Evolutionary conservation across 2,113 vertebrate species (phyloP), one percentile per base, ranked within the genome.

Genomic region (Eira barbara): DNA sequence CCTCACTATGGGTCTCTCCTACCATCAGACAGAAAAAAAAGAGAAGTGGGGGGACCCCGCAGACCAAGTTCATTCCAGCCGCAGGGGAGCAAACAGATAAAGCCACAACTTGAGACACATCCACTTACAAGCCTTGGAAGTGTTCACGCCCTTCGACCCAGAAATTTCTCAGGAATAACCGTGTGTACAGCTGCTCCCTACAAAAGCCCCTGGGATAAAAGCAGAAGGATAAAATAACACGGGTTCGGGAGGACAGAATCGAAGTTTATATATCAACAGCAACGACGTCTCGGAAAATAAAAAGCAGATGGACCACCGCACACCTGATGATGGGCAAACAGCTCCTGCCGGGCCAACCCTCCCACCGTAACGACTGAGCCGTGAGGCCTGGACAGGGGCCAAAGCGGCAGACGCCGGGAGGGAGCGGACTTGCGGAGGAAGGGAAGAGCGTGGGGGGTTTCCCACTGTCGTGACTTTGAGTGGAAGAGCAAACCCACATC

Each of bases 31-130:
- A 17, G 57, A 57, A 45, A 21, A 6, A 6, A 61, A 21, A 34
- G 92, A 47, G 47, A 27, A 67, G 23, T 20, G 9, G 31, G 31
- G 2, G 13, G n/a, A 7, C 39, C 18, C 34, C 20, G 23, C 14
- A 42, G 8, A 25, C 47, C 4, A 42, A 31, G 36, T 42, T 84
- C 7, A 0, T 21, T 6, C 49, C 61, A 15, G 36, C 49, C 1
- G 4, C 21, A 39, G 18, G 13, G 27, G 0, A 45, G 47, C 29
- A 12, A 12, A 12, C 1, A 0, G 12, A 7, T 15, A 10, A 39
- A 39, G 39, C n/a, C 14, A 14, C 1, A 42, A 7, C 15, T 9
- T 10, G 25, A 14, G n/a, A 1, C 6, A 3, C 13, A 17, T 78
- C 59, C 42, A 42, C 45, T 23, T 14, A 34, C 11, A 36, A 14